Conservation (phyloP, 2,797 vertebrate genomes). For the Vultur gryphus region DNA sequence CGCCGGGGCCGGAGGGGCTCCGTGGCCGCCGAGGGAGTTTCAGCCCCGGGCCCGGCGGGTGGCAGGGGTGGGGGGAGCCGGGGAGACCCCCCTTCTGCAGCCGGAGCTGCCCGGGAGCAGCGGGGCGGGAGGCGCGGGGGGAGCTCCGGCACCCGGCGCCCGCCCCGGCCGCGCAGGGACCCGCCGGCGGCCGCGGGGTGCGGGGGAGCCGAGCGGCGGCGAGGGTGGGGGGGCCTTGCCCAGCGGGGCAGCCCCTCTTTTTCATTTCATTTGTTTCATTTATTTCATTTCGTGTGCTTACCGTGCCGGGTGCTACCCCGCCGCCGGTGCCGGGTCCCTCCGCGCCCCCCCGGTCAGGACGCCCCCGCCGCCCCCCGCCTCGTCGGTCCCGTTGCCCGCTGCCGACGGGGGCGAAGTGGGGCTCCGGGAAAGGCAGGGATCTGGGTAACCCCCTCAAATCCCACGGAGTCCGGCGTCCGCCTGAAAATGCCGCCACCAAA, state of each 20-base stretch:
- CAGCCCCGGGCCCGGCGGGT: background rate
- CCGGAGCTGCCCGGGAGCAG: background rate
- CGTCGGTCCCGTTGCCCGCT: background rate
- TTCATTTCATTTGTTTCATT: background rate
- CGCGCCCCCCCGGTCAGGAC: background rate
- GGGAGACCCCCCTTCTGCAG: background rate
- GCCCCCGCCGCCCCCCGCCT: too few relatives aligned
- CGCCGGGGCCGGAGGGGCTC: background rate
- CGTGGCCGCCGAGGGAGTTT: background rate
- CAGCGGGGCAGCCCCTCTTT: background rate
- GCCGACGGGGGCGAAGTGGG: background rate
- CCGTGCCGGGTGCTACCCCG: background rate
- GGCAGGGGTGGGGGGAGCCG: background rate
- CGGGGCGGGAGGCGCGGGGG: background rate
- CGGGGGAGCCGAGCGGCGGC: rapidly evolving
- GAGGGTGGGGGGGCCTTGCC: background rate
- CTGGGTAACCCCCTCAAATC: background rate
- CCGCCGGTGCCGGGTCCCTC: background rate
- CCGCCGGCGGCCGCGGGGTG: background rate
- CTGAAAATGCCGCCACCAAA: background rate
- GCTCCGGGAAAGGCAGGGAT: background rate
- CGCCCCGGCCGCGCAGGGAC: too few relatives aligned
- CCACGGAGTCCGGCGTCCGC: background rate
- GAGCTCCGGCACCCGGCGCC: background rate
- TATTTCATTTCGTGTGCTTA: background rate